Evolutionary conservation across 2,888 invertebrate genomes (phyloP), one percentile per base, ranked within the genome.

Genomic region (Plutella xylostella): DNA sequence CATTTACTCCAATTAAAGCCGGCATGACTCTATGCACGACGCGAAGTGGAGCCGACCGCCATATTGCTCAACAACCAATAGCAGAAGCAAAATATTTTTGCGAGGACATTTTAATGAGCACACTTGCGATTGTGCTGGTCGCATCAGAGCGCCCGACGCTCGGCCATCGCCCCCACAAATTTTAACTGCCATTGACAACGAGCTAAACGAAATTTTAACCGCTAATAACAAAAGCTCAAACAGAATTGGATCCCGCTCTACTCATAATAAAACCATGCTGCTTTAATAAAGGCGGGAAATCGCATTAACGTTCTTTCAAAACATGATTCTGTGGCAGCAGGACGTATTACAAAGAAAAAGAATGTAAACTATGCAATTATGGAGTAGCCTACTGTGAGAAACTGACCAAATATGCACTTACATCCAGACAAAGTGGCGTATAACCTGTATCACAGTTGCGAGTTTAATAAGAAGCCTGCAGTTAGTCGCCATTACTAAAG

Each of bases 101-200:
- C 54, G 58, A 65, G 65, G 69, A 68, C 25, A 25, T 64, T 61
- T 61, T 69, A 72, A 75, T 67, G 68, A 72, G 68, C 65, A 63
- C 55, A 60, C 67, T 60, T 64, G 67, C 55, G 63, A 63, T 58
- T 61, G 54, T n/a, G 65, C 63, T 55, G 61, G 67, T 60, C 54
- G 62, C 63, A 68, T 64, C 66, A 55, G 63, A 63, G 58, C 62
- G 54, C 41, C 41, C 44, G 22, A 39, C 58, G 65, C 61, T 57
- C 65, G 68, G 68, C 54, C 72, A 67, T 66, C 72, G 73, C 69
- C 71, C 72, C 55, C 60, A 61, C 64, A 54, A 64, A 65, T 64
- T 61, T 58, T 63, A 51, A 57, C 54, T 58, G 54, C 51, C 60
- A 60, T 62, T 64, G 63, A 65, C 61, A 61, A 60, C 53, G 47